Evolutionary conservation across 2,113 vertebrate species (phyloP).

Genomic region (Delphinapterus leucas): DNA sequence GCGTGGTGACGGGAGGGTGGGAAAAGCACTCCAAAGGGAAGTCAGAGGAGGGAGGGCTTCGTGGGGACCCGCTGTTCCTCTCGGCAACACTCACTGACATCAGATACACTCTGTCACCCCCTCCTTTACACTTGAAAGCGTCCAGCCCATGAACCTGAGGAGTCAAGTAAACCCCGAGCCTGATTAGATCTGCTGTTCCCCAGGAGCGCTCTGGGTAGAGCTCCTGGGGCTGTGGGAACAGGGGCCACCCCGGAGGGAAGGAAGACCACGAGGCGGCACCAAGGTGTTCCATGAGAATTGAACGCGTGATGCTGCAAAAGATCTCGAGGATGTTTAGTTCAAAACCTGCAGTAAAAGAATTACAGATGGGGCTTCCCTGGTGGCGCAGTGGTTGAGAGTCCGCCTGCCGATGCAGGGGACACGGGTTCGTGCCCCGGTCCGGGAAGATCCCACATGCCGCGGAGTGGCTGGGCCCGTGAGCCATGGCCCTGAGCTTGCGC

Average conservation of each 20-base stretch:
- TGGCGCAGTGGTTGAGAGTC: too few relatives aligned
- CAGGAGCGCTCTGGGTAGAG: not conserved
- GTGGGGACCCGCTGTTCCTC: not conserved
- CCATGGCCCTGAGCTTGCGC: too few relatives aligned
- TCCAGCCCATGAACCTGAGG: not conserved
- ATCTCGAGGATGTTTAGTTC: not conserved
- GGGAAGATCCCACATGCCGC: fast-evolving
- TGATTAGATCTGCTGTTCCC: not conserved
- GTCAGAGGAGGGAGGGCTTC: not conserved
- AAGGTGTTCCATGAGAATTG: not conserved
- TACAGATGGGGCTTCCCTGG: not conserved
- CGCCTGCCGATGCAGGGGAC: too few relatives aligned
- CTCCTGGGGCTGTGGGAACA: too few relatives aligned
- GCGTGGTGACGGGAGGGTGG: too few relatives aligned
- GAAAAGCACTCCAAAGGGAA: not conserved
- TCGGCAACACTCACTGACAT: not conserved
- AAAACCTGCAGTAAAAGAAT: not conserved
- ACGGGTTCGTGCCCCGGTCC: fast-evolving
- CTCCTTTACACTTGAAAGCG: not conserved
- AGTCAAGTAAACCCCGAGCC: not conserved
- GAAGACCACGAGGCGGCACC: too few relatives aligned
- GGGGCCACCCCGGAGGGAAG: not conserved
- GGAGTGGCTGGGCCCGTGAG: too few relatives aligned
- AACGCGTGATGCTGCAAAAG: not conserved
- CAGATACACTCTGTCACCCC: not conserved